These are phyloP conservation scores for Holotrichia oblita DNA, from an alignment of 1,140 invertebrate species.

Conservation along the genomic window DNA sequence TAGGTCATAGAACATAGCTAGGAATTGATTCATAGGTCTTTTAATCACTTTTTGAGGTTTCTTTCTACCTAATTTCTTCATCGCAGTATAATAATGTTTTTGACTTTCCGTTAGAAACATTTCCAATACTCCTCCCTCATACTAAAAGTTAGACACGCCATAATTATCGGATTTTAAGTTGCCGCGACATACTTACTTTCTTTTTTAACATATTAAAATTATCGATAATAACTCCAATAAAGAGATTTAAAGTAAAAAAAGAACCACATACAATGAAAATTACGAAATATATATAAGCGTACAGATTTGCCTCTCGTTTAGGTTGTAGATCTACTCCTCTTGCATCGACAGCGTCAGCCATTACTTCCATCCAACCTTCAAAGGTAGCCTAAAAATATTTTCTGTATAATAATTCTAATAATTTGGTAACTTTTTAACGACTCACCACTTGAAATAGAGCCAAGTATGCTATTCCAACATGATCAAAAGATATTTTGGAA, in stretches of 20 bases:
- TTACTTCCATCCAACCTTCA: slow-evolving; percentile 96
- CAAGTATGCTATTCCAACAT: slow-evolving; percentile 90
- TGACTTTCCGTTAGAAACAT: slow-evolving; percentile 97
- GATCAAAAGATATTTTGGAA: slow-evolving; percentile 92
- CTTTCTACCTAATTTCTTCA: slow-evolving; percentile 95
- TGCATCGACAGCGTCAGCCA: slow-evolving; percentile 90
- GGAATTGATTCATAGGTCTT: slow-evolving; percentile 90
- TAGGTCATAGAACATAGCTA: slow-evolving; percentile 95
- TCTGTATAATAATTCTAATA: background rate
- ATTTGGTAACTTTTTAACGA: slow-evolving; percentile 43
- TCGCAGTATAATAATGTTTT: slow-evolving; percentile 93
- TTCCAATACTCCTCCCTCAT: slow-evolving; percentile 95
- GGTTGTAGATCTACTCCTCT: slow-evolving; percentile 87
- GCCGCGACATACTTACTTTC: slow-evolving; percentile 70
- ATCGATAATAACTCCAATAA: slow-evolving; percentile 94
- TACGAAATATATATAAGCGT: slow-evolving; percentile 92
- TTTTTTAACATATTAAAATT: slow-evolving; percentile 95
- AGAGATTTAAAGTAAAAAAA: slow-evolving; percentile 92
- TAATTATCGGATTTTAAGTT: slow-evolving; percentile 38
- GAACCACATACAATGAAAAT: slow-evolving; percentile 93
- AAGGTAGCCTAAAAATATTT: slow-evolving; percentile 75
- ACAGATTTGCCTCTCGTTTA: slow-evolving; percentile 84
- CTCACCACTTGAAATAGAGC: slow-evolving; percentile 87
- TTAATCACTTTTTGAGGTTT: slow-evolving; percentile 97
- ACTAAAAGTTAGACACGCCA: slow-evolving; percentile 71